Base-by-base conservation (phyloP, 2,888 invertebrate species). In the Tenthredo mesomela region DNA sequence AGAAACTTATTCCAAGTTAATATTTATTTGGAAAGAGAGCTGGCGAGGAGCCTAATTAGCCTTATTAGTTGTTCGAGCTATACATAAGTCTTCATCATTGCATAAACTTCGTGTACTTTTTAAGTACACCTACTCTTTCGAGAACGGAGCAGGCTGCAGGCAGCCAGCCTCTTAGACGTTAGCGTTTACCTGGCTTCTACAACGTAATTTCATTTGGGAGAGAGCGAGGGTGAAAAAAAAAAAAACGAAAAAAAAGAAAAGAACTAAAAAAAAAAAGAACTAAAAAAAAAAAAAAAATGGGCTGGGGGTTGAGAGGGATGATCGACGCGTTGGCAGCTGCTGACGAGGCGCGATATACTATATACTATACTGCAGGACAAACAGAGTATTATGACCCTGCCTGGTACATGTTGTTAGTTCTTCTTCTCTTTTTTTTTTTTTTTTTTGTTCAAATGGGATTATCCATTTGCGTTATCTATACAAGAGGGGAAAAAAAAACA, bases 181-280 rank as follows among this genome's bases (percentile, higher is more conserved):
- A 12, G 77, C 50, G 29, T 77, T 77, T 77, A 50, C 33, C 50
- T 54, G 77, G 33, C 47, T 77, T 77, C 77, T 21, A n/a, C 25
- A 21, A 77, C 29, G 77, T 77, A 77, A 77, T 77, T 77, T 77
- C 54, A 77, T 77, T 77, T 54, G 54, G 54, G 54, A 54, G 12
- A 40, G n/a, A 61, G 61, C 61, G 61, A 61, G 61, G 61, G 61
- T 25, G 21, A 61, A 12, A 25, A 25, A 61, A 61, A 61, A 25
- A 61, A 12, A 10, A n/a, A n/a, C 3, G n/a, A 61, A 25, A 61
- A 12, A 25, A 21, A 61, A 7, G 25, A 12, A 61, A 61, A 61
- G 21, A 61, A n/a, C n/a, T 9, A 58, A 61, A 58, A 21, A 21
- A 33, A 33, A 33, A 58, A 21, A 25, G 25, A 21, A 21, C n/a